These are phyloP conservation scores for Enteromius fasciolatus DNA, from an alignment of 2,797 vertebrate genomes.

Conservation along the genomic window DNA sequence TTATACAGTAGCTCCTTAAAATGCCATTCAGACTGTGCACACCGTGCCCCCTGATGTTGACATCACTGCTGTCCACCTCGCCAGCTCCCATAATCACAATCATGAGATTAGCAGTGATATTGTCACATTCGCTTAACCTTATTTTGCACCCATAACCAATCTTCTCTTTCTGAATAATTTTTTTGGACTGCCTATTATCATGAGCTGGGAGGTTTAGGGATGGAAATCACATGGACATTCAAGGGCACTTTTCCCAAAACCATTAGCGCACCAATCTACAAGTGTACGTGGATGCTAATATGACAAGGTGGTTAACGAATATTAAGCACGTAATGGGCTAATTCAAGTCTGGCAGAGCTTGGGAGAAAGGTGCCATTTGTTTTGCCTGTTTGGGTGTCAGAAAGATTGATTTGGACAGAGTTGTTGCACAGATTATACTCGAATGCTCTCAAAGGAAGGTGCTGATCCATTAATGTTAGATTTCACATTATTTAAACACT, in stretches of 20 bases:
- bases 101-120: conserved; percentile 51
- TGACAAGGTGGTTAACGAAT: conserved; percentile 55
- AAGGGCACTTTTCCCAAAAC: conserved; percentile 56
- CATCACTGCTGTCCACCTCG: conserved; percentile 10
- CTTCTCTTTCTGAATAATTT: conserved; percentile 28
- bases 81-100: conserved; percentile 40
- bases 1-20: conserved; percentile 21
- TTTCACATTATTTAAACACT: background rate
- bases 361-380: conserved; percentile 45
- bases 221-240: conserved; percentile 49
- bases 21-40: background rate
- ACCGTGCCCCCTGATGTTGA: background rate
- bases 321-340: conserved; percentile 50
- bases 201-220: conserved; percentile 32
- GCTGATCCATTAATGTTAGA: conserved; percentile 37
- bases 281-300: conserved; percentile 55
- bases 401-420: conserved; percentile 57
- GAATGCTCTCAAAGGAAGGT: conserved; percentile 34
- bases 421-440: conserved; percentile 49
- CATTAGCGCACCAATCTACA: conserved; percentile 45
- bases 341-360: conserved; percentile 28
- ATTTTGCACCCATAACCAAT: conserved; percentile 36
- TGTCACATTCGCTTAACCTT: conserved; percentile 51
- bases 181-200: conserved; percentile 43
- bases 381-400: conserved; percentile 51